phyloP scores from a whole-genome alignment of 1,140 invertebrate species.

The Arctopsyche grandis region DNA sequence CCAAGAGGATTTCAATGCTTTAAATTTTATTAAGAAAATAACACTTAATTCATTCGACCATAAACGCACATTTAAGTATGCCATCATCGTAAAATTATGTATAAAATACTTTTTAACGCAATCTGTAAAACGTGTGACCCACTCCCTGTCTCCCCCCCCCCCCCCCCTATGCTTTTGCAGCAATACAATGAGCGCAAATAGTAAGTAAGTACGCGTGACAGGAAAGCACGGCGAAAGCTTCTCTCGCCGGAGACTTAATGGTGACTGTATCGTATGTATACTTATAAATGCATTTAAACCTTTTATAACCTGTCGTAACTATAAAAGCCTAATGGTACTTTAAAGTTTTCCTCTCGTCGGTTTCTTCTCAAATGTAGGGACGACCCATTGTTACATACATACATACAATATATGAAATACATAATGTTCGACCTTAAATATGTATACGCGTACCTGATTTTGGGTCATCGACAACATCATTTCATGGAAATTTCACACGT shows the following conservation, averaged over 20 bases:
- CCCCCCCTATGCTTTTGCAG: not conserved
- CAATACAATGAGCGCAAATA: too few relatives aligned
- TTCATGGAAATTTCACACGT: too few relatives aligned
- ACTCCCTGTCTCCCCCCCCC: not conserved
- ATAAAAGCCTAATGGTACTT: not conserved
- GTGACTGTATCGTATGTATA: not conserved
- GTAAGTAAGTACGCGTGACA: not conserved
- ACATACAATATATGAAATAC: too few relatives aligned
- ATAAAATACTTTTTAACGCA: not conserved
- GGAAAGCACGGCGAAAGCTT: not conserved
- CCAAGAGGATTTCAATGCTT: not conserved
- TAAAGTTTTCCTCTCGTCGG: not conserved
- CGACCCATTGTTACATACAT: too few relatives aligned
- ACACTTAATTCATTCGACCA: not conserved
- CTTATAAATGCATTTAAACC: not conserved
- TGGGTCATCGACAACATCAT: too few relatives aligned
- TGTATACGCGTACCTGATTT: too few relatives aligned
- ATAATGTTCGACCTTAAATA: too few relatives aligned
- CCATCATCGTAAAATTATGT: conserved; percentile 8
- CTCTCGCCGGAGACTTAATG: not conserved
- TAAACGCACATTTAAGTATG: not conserved
- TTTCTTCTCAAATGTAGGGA: too few relatives aligned
- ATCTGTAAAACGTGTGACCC: not conserved
- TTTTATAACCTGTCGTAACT: conserved; percentile 1
- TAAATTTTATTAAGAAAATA: not conserved